phyloP scores from a whole-genome alignment of 1,140 invertebrate genomes.

The Yoshiicerus persimilis region DNA sequence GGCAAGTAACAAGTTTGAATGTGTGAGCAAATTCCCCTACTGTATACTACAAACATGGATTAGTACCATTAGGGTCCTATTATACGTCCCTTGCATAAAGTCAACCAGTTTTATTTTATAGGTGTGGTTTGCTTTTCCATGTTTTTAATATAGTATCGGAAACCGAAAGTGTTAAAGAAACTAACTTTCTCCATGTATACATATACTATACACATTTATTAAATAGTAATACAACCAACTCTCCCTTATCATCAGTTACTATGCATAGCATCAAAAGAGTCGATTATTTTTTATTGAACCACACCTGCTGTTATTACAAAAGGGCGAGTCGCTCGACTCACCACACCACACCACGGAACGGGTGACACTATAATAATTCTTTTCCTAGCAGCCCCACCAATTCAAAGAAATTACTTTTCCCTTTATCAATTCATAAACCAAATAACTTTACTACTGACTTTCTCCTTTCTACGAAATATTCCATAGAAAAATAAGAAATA shows the following conservation, averaged over 20 bases:
- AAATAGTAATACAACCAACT: background rate
- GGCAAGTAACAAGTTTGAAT: no score
- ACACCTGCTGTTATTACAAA: background rate
- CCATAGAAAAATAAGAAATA: no score
- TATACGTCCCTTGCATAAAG: background rate
- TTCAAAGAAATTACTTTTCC: background rate
- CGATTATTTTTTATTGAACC: background rate
- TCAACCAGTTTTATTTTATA: background rate
- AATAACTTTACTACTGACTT: no score
- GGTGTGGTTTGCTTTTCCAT: background rate
- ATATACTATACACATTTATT: background rate
- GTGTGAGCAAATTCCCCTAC: no score
- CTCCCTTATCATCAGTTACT: background rate
- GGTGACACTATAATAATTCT: background rate
- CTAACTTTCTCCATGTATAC: no score
- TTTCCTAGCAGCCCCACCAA: background rate
- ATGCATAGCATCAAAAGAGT: background rate
- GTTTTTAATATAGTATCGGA: background rate
- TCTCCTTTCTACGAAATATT: no score
- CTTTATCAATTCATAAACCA: background rate
- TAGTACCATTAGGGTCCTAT: background rate
- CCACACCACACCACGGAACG: background rate
- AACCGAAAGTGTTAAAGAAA: background rate
- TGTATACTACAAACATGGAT: background rate
- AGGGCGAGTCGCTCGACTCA: background rate